Conservation (phyloP, 2,888 invertebrate genomes). For the Andrena fulva region DNA sequence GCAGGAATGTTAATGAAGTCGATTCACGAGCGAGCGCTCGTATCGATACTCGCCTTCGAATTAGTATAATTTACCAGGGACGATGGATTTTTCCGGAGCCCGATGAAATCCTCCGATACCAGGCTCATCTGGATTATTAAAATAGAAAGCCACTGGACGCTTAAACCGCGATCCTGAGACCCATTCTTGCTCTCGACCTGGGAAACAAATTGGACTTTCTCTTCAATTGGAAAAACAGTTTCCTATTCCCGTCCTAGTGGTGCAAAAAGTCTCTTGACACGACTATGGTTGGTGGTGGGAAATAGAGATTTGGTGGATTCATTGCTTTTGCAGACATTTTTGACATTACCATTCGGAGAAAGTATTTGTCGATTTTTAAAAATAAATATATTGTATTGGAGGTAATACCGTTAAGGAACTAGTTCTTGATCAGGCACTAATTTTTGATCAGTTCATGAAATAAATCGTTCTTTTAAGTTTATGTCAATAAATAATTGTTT, state of each 20-base stretch:
- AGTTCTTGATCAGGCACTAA: no score
- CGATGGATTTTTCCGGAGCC: neutral
- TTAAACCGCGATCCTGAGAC: neutral
- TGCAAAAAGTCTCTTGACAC: neutral
- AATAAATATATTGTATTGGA: no score
- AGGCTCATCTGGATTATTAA: slow-evolving; percentile 4
- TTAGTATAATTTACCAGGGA: neutral
- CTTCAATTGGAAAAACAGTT: slow-evolving; percentile 28
- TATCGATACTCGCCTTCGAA: neutral
- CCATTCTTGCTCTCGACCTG: neutral
- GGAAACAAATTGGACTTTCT: slow-evolving; percentile 10
- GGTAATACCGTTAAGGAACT: no score
- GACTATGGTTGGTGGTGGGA: no score
- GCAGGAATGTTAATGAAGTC: slow-evolving; percentile 43
- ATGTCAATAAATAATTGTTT: no score
- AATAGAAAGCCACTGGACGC: slow-evolving; percentile 18
- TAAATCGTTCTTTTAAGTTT: no score
- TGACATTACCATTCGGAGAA: no score
- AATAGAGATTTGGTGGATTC: no score
- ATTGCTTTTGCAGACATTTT: no score
- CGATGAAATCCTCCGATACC: neutral
- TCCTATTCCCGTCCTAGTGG: neutral
- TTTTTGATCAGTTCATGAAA: no score
- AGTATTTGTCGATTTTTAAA: no score
- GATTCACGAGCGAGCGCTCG: neutral